Percentiles rank a stretch among this genome's conserved stretches.
These are phyloP conservation scores for Zaprionus vittiger DNA, from an alignment of 1,140 invertebrate species.

Conservation along the genomic window DNA sequence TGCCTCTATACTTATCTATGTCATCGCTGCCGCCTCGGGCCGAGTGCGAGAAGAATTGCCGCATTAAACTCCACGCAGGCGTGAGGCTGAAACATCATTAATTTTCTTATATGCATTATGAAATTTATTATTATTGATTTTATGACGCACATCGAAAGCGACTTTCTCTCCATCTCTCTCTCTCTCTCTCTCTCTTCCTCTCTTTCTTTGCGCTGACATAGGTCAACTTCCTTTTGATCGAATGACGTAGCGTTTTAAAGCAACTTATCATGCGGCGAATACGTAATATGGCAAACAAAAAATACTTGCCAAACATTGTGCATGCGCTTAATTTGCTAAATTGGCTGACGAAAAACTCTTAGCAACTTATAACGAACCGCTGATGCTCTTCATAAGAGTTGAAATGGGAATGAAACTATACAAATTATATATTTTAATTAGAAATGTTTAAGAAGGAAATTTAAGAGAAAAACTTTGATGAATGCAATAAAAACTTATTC, in stretches of 20 bases:
- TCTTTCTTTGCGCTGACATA: slow-evolving; percentile 5
- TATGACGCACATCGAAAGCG: slow-evolving; percentile 36
- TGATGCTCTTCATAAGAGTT: background rate
- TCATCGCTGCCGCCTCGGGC: slow-evolving; percentile 18
- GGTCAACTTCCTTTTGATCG: slow-evolving; percentile 23
- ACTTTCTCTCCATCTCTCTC: background rate
- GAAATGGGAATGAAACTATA: background rate
- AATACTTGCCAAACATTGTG: slow-evolving; percentile 43
- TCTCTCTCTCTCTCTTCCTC: background rate
- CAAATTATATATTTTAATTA: too few relatives aligned
- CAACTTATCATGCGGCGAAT: slow-evolving; percentile 15
- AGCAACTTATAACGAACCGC: background rate
- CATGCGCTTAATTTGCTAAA: slow-evolving; percentile 58
- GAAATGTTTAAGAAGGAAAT: too few relatives aligned
- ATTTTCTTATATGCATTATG: slow-evolving; percentile 66
- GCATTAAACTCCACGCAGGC: slow-evolving; percentile 64
- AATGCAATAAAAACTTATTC: too few relatives aligned
- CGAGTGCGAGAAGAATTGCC: slow-evolving; percentile 1
- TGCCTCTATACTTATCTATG: slow-evolving; percentile 43
- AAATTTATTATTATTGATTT: slow-evolving; percentile 78
- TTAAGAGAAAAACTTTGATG: too few relatives aligned
- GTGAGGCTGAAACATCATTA: slow-evolving; percentile 40
- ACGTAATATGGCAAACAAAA: slow-evolving; percentile 29
- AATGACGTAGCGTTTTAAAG: slow-evolving; percentile 36
- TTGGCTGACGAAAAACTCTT: background rate